phyloP scores from a whole-genome alignment of 1,140 invertebrate species.

The Danaus melanippus region DNA sequence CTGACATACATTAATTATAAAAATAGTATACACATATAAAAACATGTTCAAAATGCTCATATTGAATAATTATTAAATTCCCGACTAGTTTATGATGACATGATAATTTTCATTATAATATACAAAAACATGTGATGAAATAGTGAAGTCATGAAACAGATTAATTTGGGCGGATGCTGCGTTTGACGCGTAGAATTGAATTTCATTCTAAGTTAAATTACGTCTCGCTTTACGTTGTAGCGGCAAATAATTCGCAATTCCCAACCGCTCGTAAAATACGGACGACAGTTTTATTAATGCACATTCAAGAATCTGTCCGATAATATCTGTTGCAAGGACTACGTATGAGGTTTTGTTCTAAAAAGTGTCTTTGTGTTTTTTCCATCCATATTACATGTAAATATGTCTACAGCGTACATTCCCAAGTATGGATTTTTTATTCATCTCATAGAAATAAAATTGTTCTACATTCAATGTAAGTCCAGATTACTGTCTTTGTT shows the following conservation, averaged over 20 bases:
- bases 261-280: slow-evolving; percentile 1
- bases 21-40: slow-evolving; percentile 3
- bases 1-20: slow-evolving; percentile 2
- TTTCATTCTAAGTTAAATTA: slow-evolving; percentile 14
- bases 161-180: slow-evolving; percentile 1
- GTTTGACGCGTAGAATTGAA: slow-evolving; percentile 12
- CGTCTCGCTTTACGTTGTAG: slow-evolving; percentile 5
- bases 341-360: too few species aligned
- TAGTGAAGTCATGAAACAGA: too few species aligned
- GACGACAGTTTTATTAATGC: slow-evolving; percentile 2
- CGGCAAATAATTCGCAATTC: not conserved
- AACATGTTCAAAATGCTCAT: not conserved
- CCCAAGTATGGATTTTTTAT: too few species aligned
- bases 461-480: too few species aligned
- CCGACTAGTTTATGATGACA: slow-evolving; percentile 6
- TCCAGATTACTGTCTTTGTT: too few species aligned
- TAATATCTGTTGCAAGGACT: too few species aligned
- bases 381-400: too few species aligned
- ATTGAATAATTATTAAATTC: not conserved
- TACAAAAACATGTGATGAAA: too few species aligned
- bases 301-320: too few species aligned
- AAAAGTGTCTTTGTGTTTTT: too few species aligned
- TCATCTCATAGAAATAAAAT: too few species aligned
- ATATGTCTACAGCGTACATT: too few species aligned
- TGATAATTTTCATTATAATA: slow-evolving; percentile 1